phyloP scores from a whole-genome alignment of 2,797 vertebrate genomes.

The Sebastes trivittatus region DNA sequence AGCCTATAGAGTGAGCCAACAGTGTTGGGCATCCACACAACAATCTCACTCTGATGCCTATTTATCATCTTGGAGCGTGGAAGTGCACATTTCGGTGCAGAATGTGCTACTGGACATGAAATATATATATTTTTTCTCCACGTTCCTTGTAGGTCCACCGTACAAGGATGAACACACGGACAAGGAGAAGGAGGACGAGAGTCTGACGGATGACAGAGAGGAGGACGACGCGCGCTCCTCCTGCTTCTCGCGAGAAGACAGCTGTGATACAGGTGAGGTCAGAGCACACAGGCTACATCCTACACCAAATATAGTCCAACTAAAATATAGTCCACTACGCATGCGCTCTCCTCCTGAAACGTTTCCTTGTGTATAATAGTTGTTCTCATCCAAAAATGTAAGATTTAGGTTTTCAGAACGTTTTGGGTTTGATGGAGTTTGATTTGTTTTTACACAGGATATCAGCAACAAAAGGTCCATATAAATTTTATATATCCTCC shows the following conservation, averaged over 20 bases:
- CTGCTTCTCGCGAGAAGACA: conserved; percentile 40
- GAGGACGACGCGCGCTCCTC: conserved; percentile 52
- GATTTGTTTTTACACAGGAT: neutral
- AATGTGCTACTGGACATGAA: neutral
- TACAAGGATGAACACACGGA: neutral
- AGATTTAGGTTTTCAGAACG: neutral
- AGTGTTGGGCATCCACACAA: conserved; percentile 10
- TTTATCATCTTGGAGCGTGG: neutral
- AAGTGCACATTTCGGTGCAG: neutral
- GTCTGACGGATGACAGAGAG: conserved; percentile 45
- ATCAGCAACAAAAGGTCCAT: neutral
- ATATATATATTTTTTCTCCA: neutral
- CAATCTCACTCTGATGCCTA: neutral
- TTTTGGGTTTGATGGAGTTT: neutral
- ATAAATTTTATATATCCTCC: neutral
- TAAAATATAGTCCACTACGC: neutral
- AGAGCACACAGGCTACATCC: fast-evolving
- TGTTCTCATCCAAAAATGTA: neutral
- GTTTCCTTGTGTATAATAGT: neutral
- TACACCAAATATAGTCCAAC: neutral
- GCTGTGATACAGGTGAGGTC: conserved; percentile 49
- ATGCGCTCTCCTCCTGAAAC: conserved; percentile 6
- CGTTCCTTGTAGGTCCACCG: conserved; percentile 30
- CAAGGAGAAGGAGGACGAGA: conserved; percentile 45
- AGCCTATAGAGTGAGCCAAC: neutral